Evolutionary conservation across 2,797 vertebrate genomes (phyloP).

Genomic region (Paratrypauchen microcephalus): DNA sequence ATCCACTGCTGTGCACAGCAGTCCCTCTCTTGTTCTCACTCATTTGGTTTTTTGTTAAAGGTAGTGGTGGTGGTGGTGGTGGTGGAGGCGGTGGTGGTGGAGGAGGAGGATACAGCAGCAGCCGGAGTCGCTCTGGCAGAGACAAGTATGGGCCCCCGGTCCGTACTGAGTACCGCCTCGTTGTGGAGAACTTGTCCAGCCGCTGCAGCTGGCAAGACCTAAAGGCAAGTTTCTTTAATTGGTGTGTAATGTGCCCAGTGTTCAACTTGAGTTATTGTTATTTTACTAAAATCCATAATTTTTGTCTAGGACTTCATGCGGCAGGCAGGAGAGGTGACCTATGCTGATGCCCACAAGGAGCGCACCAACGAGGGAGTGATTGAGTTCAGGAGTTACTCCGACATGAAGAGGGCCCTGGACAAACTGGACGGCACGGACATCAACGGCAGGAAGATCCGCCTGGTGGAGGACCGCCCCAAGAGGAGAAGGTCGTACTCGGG

Average conservation of each 20-base stretch:
- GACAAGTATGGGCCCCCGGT: slow-evolving; percentile 95
- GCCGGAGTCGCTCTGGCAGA: slow-evolving; percentile 88
- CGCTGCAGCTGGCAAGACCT: slow-evolving; percentile 98
- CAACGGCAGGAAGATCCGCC: slow-evolving; percentile 93
- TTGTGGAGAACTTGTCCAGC: slow-evolving; percentile 95
- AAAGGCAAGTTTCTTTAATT: slow-evolving; percentile 79
- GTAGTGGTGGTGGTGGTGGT: slow-evolving; percentile 45
- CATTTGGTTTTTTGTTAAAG: slow-evolving; percentile 72
- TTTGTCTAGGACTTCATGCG: slow-evolving; percentile 92
- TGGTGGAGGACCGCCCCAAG: slow-evolving; percentile 89
- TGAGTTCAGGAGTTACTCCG: slow-evolving; percentile 91
- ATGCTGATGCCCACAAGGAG: slow-evolving; percentile 94
- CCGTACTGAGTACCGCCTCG: slow-evolving; percentile 94
- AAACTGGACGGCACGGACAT: slow-evolving; percentile 96
- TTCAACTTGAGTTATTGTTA: neutral
- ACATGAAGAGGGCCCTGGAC: slow-evolving; percentile 96
- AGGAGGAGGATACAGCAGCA: slow-evolving; percentile 82
- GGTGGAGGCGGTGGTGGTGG: neutral
- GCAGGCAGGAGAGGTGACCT: slow-evolving; percentile 96
- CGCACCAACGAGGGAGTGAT: slow-evolving; percentile 96
- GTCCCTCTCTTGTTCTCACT: slow-evolving; percentile 58
- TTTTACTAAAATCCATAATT: neutral
- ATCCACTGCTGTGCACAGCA: slow-evolving; percentile 41
- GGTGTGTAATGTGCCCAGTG: neutral
- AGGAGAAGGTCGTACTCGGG: slow-evolving; percentile 86